phyloP scores from a whole-genome alignment of 2,113 vertebrate species.

The Morone chrysops region DNA sequence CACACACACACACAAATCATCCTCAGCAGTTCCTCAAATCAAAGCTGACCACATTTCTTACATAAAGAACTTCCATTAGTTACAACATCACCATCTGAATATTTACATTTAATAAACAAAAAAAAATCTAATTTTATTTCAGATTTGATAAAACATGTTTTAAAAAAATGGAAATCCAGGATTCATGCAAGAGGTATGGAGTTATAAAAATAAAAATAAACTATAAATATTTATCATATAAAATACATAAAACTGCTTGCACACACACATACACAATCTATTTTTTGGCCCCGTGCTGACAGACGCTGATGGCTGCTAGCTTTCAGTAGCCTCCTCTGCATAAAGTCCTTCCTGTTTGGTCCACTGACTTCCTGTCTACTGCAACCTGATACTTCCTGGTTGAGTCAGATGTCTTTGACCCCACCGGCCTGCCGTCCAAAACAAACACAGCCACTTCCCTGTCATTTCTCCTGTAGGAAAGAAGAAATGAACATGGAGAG shows the following conservation, averaged over 20 bases:
- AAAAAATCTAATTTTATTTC: not conserved
- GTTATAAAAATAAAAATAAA: not conserved
- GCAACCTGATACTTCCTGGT: slow-evolving; percentile 77
- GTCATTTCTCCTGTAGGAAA: slow-evolving; percentile 40
- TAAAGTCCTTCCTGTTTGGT: slow-evolving; percentile 77
- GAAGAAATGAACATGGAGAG: not conserved
- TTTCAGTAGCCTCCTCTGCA: slow-evolving; percentile 68
- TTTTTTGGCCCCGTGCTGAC: slow-evolving; percentile 45
- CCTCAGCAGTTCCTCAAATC: slow-evolving; percentile 40
- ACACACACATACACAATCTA: not conserved
- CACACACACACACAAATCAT: slow-evolving; percentile 40
- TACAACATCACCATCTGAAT: not conserved
- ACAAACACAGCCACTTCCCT: slow-evolving; percentile 65
- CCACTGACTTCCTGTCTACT: slow-evolving; percentile 70
- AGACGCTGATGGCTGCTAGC: slow-evolving; percentile 28
- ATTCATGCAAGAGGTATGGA: not conserved
- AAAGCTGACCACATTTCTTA: slow-evolving; percentile 40
- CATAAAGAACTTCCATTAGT: not conserved
- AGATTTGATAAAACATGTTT: not conserved
- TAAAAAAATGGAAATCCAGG: not conserved
- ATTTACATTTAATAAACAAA: not conserved
- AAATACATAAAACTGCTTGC: not conserved
- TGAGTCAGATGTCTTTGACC: slow-evolving; percentile 80
- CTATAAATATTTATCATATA: not conserved
- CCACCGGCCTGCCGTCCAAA: slow-evolving; percentile 42